Base-by-base conservation (phyloP, 2,797 vertebrate species). In the Sparus aurata region DNA sequence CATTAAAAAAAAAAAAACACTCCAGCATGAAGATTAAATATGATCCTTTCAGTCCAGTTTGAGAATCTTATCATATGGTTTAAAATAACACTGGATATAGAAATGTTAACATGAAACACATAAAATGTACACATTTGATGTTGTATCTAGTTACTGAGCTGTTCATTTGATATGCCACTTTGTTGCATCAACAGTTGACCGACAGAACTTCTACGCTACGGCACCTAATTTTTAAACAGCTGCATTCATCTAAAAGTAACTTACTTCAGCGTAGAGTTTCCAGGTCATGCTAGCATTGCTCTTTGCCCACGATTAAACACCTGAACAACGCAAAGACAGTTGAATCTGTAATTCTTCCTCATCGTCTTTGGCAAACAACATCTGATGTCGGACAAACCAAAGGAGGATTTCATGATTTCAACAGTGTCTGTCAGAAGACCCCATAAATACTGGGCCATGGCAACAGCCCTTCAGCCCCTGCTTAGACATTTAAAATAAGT, bases 1-100 rank as follows among this genome's bases (percentile, higher is more conserved):
- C 30, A n/a, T 74, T 50, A 55, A 65, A 34, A 38, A 47, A 38
- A 20, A 20, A 3, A 38, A 38, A 38, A 38, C 7, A 11, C 38
- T 38, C 38, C 45, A 45, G 58, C 53, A 41, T 45, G 12, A 78
- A 4, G 10, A 59, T 23, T 46, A 81, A 73, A 79, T 61, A 55
- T 59, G 30, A 71, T 64, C 49, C n/a, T 73, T 41, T 0, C 69
- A 55, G 20, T 38, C 13, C 27, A 34, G 23, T 38, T 38, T 79
- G 10, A 38, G 38, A 10, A 10, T 38, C 38, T 38, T 38, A 38
- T 38, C 38, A 38, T 38, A 38, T 10, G 10, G 38, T 38, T 38
- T 38, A 38, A 38, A 9, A 38, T 38, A 11, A 11, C 38, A 38
- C 38, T 38, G 38, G 38, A 38, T 38, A 11, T 38, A 38, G 34